Base-by-base conservation (phyloP, 2,888 invertebrate genomes). In the Sinhomidia bicolor region DNA sequence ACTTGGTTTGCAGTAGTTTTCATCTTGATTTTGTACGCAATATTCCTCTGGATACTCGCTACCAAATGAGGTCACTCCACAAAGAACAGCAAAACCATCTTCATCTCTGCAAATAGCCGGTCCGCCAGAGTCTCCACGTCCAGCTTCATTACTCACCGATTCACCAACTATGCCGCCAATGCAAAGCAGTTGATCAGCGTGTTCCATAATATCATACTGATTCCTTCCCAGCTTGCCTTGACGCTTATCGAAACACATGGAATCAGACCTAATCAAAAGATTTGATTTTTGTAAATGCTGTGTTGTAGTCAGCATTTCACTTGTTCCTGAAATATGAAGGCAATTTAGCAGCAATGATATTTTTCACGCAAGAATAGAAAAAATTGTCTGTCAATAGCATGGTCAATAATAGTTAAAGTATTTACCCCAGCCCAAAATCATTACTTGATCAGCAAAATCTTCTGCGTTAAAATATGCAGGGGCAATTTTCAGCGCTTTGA, bases 61-160 rank as follows among this genome's bases (percentile, higher is more conserved):
- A 23, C 88, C 84, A 23, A 57, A 84, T 10, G 84, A 84, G 4
- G 79, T 68, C 0, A 88, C 76, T 12, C 88, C 88, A 32, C 88
- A 88, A 1, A 84, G 60, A 1, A 84, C 41, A 4, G 57, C 20
- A 2, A 60, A 5, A 0, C 84, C 88, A 47, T 84, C 17, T 0
- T 1, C 20, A 10, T 17, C 60, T 12, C 84, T 17, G 20, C 88
- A 88, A 44, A 88, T 79, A 0, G 88, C 79, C 4, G 88, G 88
- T 0, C 88, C 88, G 1, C 83, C 84, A 2, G 84, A 84, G n/a
- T 88, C 84, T 9, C 88, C 88, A 1, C 76, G 44, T 6, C 71
- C 86, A 36, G 36, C 36, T 4, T 4, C 36, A 36, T 36, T 36
- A 9, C 36, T 36, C 4, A 36, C 36, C 4, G 36, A 36, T 36